Percentiles rank a stretch among this genome's conserved stretches.
phyloP scores from a whole-genome alignment of 2,797 vertebrate species.

The Chloroceryle inda region DNA sequence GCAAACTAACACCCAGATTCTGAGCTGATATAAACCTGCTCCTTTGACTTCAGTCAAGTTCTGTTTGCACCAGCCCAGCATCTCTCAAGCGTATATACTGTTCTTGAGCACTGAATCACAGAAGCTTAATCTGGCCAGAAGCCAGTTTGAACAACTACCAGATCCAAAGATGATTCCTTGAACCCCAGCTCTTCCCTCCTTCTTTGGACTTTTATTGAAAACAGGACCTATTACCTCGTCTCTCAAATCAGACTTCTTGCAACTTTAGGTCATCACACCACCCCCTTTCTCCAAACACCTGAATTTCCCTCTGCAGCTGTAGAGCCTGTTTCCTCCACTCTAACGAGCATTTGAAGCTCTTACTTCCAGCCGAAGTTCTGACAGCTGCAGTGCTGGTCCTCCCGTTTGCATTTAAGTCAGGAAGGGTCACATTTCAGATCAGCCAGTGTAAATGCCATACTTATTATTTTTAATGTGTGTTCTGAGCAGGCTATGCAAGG shows the following conservation, averaged over 20 bases:
- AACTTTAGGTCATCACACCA: not conserved
- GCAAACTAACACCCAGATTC: not conserved
- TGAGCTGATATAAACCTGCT: not conserved
- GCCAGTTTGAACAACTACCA: slow-evolving; percentile 56
- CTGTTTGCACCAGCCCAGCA: slow-evolving; percentile 4
- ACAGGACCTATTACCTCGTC: slow-evolving; percentile 34
- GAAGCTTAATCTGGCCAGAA: slow-evolving; percentile 64
- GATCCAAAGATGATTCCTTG: slow-evolving; percentile 49
- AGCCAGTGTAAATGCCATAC: not conserved
- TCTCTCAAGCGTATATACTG: slow-evolving; percentile 63
- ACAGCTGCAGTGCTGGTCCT: not conserved
- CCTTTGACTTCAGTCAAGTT: not conserved
- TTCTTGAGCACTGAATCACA: slow-evolving; percentile 72
- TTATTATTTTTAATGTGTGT: not conserved
- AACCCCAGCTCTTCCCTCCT: slow-evolving; percentile 34
- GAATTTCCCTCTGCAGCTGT: not conserved
- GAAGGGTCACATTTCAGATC: not conserved
- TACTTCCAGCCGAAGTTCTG: not conserved
- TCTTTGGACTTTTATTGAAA: slow-evolving; percentile 65
- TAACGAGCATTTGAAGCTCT: not conserved
- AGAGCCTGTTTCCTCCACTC: not conserved
- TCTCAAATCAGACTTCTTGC: slow-evolving; percentile 38
- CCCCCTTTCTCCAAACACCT: slow-evolving; percentile 24
- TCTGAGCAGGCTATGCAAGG: not conserved
- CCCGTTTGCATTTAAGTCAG: not conserved